Base-by-base conservation (phyloP, 1,140 invertebrate species). In the Drosophila lacertosa region DNA sequence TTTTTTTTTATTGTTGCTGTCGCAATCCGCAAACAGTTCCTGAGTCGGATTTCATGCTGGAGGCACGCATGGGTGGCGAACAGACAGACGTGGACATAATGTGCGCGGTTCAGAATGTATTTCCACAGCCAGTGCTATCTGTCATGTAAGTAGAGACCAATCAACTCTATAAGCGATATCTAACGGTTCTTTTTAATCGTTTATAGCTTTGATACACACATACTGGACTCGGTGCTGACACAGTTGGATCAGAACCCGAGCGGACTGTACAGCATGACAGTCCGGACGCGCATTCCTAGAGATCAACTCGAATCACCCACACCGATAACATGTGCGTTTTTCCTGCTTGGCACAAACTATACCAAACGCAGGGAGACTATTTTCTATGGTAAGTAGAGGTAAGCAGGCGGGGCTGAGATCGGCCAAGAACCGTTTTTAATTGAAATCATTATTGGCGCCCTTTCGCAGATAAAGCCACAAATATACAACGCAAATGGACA, bases 401-500 rank as follows among this genome's bases (percentile, higher is more conserved):
- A 77, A 74, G 68, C 69, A 26, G 64, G 64, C 55, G 10, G 22
- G 20, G 37, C 45, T 3, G 32, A 32, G 35, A 4, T 13, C 35
- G 20, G 4, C 11, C n/a, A 1, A 4, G 20, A 44, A 1, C 35
- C 5, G 22, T 22, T 51, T 11, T 16, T 54, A 54, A 54, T 54
- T 3, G 20, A 11, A 40, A 35, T 11, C 50, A 4, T 48, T 32
- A 1, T 13, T 35, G 16, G 13, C 33, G 4, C 10, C 15, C 18
- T 32, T 71, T 77, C 26, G 5, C 66, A 91, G 89, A 91, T 90
- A 91, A 90, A 74, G 89, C 89, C 62, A 89, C 89, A 84, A 90
- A 89, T 82, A 91, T 91, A 88, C 89, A 91, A 89, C 89, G 89
- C 73, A 91, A 90, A 63, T 91, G 89, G 89, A 91, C 89, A 75